These are phyloP conservation scores for Plestiodon gilberti DNA, from an alignment of 2,113 vertebrate species.

Conservation along the genomic window DNA sequence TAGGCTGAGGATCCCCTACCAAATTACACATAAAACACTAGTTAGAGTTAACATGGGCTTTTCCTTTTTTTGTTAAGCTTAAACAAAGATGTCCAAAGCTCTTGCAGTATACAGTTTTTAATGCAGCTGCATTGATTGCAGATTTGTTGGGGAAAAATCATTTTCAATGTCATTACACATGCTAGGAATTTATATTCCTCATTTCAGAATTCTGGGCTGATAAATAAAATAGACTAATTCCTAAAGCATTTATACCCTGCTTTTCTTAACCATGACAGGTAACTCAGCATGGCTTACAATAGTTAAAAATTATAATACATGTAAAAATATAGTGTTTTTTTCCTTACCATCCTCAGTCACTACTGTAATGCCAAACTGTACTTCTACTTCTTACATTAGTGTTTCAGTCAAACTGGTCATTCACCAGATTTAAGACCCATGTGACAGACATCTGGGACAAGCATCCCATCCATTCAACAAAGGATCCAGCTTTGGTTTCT, in stretches of 20 bases:
- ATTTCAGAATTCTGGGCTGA: background rate
- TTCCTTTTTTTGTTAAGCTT: no score
- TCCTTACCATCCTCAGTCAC: background rate
- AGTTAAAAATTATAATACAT: no score
- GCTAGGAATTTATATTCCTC: background rate
- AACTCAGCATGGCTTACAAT: no score
- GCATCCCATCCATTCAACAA: background rate
- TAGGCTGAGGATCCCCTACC: background rate
- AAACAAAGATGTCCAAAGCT: background rate
- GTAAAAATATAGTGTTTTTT: background rate
- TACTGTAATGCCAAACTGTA: background rate
- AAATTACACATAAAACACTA: background rate
- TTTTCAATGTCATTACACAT: background rate
- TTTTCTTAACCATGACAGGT: no score
- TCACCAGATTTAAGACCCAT: background rate
- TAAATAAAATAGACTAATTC: no score
- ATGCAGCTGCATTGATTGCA: background rate
- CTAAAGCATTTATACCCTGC: no score
- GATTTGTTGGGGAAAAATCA: background rate
- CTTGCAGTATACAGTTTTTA: background rate
- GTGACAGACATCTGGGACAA: background rate
- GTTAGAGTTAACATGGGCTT: background rate
- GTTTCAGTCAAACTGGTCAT: background rate
- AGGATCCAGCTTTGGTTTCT: background rate
- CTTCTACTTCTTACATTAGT: background rate